Evolutionary conservation across 2,888 invertebrate species (phyloP), one percentile per base, ranked within the genome.

Genomic region (Fragum fragum): DNA sequence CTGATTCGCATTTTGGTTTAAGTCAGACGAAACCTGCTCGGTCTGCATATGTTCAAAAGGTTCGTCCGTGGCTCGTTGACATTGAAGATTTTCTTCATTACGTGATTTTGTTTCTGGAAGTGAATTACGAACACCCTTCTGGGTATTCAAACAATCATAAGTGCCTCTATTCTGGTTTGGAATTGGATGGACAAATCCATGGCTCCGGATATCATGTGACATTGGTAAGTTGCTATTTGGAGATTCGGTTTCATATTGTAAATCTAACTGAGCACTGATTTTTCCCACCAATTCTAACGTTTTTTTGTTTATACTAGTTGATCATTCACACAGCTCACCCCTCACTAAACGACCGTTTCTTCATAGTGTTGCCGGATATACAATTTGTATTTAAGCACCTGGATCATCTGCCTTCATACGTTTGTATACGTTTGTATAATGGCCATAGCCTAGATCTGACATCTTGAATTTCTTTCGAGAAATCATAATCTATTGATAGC

Each of bases 251-350:
- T 47, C 18, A 14, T 14, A n/a, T 47, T 47, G 14, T 16, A 36
- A 36, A 36, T 36, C 32, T 36, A 16, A 14, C n/a, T 47, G 47
- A 47, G 18, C 16, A 47, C 47, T 47, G 47, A 47, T 14, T 9
- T 47, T 47, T 14, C n/a, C 47, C 7, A 47, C 47, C n/a, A 47
- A n/a, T 18, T 47, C 47, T 47, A 47, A 47, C 16, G 7, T 47
- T 5, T n/a, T 47, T 47, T 47, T 47, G 47, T 47, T 47, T 2
- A 47, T 47, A 47, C 47, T 47, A 47, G n/a, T 23, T n/a, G 23
- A 32, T 42, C 69, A 69, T 11, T 28, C 69, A 14, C n/a, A 14
- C 26, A 69, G 16, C 26, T 69, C 69, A 26, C 47, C 69, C 18
- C 28, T 47, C 16, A 69, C 69, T 23, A 47, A 26, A 23, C 69